Base-by-base conservation (phyloP, 2,797 vertebrate species). In the Adrianichthys oophorus region DNA sequence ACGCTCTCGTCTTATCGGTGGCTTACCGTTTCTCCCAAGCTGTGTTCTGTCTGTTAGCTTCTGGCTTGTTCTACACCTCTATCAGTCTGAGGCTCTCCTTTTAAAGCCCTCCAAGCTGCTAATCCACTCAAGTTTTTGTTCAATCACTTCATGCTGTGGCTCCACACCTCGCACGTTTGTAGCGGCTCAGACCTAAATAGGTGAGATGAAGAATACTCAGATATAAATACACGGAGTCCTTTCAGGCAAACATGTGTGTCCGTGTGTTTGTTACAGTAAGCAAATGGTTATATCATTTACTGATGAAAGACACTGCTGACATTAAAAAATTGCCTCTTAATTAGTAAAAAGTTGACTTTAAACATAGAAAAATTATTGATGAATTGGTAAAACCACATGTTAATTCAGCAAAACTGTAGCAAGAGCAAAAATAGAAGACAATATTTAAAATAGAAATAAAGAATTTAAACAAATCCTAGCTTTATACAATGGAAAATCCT, bases 111-210 rank as follows among this genome's bases (percentile, higher is more conserved):
- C 48, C 1, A 15, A 65, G 46, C 64, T 47, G 41, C 59, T 89
- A 82, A 89, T 86, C 82, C 60, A 37, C 32, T 37, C 10, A 37
- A 10, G 32, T 13, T 37, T 37, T 37, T 10, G 10, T 64, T 65
- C 41, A 45, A 44, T 49, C 19, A n/a, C n/a, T 55, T 42, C 32
- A 45, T 51, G 1, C 45, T 37, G 49, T 67, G 60, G 61, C 73
- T 74, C 58, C 55, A 74, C 23, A 18, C 17, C 54, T 44, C 54
- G 58, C 60, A 54, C 40, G 52, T 62, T 19, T 65, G 59, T 41
- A 29, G 48, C 71, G 65, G 72, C 65, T 83, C 53, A 77, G 60
- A 55, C 62, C 50, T 44, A 56, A 84, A 84, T 76, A 84, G 70
- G 68, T 4, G 21, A 53, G 66, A 56, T 58, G 16, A 76, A 70